Evolutionary conservation across 2,888 invertebrate species (phyloP), one percentile per base, ranked within the genome.

Genomic region (Colostygia pectinataria): DNA sequence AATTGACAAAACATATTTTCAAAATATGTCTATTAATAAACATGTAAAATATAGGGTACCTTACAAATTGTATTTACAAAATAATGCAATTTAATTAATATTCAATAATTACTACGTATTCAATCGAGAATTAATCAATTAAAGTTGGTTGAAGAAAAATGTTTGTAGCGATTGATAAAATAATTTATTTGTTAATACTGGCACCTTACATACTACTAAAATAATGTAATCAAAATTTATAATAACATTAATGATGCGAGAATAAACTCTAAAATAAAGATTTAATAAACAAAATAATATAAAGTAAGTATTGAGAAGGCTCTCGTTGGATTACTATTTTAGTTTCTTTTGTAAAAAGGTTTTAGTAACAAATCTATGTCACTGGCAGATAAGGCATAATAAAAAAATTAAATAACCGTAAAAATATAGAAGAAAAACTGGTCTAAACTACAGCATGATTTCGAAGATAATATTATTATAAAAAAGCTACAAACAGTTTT

Each of bases 1-100:
- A 89, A 90, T 89, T 88, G 90, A 90, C 84, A 89, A 88, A 89
- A 88, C 86, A 88, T 87, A 89, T 88, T 88, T 89, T 88, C 81
- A 79, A 89, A 88, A 89, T 88, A 89, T 89, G 87, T 86, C 78
- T 80, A 84, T 80, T 78, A 83, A 72, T 87, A 87, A 87, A 87
- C 83, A 86, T 80, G 81, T 85, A 86, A 42, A 82, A 84, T 83
- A 83, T 83, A n/a, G n/a, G n/a, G n/a, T n/a, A 86, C 81, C 88
- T 88, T 88, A 89, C 63, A 82, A 72, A 81, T 79, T 86, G 79
- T 90, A 89, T 89, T 80, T 90, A 89, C 88, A 90, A 87, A 87
- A 86, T 83, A 82, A 87, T 84, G 82, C 81, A 68, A 77, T 80
- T 78, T 78, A 74, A 70, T 77, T 71, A 75, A 63, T 63, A 59